These are phyloP conservation scores for Coenobita brevimanus DNA, from an alignment of 1,140 invertebrate species.

Conservation along the genomic window DNA sequence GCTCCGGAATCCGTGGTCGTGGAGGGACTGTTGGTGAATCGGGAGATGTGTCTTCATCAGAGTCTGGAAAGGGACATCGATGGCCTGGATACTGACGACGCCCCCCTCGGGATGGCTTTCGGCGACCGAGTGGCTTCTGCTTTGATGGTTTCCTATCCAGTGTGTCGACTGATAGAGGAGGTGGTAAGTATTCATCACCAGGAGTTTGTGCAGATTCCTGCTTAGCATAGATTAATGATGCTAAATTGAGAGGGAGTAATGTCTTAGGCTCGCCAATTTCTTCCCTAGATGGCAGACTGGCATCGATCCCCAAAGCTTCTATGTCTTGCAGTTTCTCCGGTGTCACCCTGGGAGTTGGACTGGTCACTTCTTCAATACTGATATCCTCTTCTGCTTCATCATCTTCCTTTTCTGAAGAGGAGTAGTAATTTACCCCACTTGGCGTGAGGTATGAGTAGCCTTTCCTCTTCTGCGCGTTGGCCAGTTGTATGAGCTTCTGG, in stretches of 20 bases:
- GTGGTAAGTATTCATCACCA: slow-evolving; percentile 5
- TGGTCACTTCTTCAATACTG: not conserved
- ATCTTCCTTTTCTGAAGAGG: not conserved
- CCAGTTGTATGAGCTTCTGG: slow-evolving; percentile 11
- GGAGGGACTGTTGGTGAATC: slow-evolving; percentile 5
- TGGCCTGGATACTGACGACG: not conserved
- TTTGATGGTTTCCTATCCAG: not conserved
- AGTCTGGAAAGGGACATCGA: not conserved
- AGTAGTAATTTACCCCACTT: not conserved
- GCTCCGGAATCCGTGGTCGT: slow-evolving; percentile 14
- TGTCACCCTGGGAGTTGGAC: not conserved
- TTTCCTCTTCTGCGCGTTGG: slow-evolving; percentile 30
- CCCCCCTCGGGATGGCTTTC: not conserved
- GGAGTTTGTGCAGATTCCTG: not conserved
- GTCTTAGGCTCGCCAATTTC: not conserved
- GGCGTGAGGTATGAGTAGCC: slow-evolving; percentile 22
- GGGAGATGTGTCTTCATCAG: not conserved
- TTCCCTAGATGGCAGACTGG: slow-evolving; percentile 26
- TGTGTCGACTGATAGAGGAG: not conserved
- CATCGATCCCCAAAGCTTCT: slow-evolving; percentile 19
- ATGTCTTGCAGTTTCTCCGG: slow-evolving; percentile 30
- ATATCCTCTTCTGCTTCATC: not conserved
- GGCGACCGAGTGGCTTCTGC: not conserved
- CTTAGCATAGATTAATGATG: not conserved
- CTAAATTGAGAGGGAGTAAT: not conserved